Percentiles rank a stretch among this genome's conserved stretches.
These are phyloP conservation scores for Halichoeres trimaculatus DNA, from an alignment of 2,113 vertebrate genomes.

Conservation along the genomic window DNA sequence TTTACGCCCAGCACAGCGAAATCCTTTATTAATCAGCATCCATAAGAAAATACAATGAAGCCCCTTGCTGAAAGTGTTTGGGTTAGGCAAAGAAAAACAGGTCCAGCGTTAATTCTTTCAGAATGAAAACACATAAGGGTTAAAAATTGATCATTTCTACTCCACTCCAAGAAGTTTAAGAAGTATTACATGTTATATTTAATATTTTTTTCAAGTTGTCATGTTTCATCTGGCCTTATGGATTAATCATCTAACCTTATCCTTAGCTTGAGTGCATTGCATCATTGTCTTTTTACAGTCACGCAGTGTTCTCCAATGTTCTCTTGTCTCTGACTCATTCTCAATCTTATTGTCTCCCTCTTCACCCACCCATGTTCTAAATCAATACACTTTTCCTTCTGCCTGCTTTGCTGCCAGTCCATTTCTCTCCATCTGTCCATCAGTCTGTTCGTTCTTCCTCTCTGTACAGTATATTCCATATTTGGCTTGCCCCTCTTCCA, in stretches of 20 bases:
- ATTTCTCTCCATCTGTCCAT: slow-evolving; percentile 60
- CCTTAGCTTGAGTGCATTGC: background rate
- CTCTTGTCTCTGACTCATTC: slow-evolving; percentile 24
- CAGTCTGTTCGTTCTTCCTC: slow-evolving; percentile 55
- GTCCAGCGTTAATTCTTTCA: no score
- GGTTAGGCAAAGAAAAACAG: no score
- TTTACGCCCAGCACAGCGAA: no score
- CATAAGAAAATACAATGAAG: no score
- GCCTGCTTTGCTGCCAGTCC: slow-evolving; percentile 41
- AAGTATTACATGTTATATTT: no score
- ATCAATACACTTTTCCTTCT: slow-evolving; percentile 47
- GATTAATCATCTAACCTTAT: background rate
- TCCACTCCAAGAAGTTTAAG: no score
- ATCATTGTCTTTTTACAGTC: background rate
- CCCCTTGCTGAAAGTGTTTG: no score
- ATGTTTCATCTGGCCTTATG: background rate
- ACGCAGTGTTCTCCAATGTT: background rate
- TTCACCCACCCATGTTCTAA: slow-evolving; percentile 35
- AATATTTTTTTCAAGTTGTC: no score
- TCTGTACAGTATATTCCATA: slow-evolving; percentile 33
- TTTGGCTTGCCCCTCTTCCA: slow-evolving; percentile 40
- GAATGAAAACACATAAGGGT: no score
- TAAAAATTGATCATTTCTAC: no score
- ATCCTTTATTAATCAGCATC: no score
- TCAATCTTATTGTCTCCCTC: slow-evolving; percentile 34